phyloP scores from a whole-genome alignment of 2,113 vertebrate species.

The Ploceus nigricollis region DNA sequence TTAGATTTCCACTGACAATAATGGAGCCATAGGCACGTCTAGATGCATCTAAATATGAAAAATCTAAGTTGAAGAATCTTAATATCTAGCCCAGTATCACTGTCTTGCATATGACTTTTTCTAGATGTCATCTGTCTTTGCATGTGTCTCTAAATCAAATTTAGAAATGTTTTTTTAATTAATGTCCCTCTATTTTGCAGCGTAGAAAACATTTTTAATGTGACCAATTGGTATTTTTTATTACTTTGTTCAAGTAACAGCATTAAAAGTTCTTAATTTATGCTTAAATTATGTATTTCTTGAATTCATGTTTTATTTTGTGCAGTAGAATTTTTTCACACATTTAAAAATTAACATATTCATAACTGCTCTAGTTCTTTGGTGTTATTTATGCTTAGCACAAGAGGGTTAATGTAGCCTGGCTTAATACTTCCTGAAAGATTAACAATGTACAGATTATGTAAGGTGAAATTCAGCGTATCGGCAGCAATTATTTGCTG shows the following conservation, averaged over 20 bases:
- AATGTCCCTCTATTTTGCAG: neutral
- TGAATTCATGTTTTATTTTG: neutral
- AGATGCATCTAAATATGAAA: neutral
- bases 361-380: neutral
- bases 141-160: neutral
- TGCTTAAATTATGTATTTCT: neutral
- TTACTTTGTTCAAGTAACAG: neutral
- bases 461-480: constrained; percentile 37
- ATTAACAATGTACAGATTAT: constrained; percentile 29
- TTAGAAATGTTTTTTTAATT: neutral
- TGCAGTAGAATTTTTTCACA: neutral
- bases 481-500: constrained; percentile 49
- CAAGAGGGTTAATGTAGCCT: neutral
- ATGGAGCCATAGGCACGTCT: neutral
- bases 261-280: neutral
- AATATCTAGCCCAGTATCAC: neutral
- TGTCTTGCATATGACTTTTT: neutral
- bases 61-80: neutral
- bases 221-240: neutral
- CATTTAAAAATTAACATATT: neutral
- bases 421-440: constrained; percentile 26
- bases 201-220: neutral
- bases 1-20: neutral
- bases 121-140: neutral
- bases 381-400: neutral